These are phyloP conservation scores for Lithophane semibrunnea DNA, from an alignment of 2,888 invertebrate species.

Conservation along the genomic window DNA sequence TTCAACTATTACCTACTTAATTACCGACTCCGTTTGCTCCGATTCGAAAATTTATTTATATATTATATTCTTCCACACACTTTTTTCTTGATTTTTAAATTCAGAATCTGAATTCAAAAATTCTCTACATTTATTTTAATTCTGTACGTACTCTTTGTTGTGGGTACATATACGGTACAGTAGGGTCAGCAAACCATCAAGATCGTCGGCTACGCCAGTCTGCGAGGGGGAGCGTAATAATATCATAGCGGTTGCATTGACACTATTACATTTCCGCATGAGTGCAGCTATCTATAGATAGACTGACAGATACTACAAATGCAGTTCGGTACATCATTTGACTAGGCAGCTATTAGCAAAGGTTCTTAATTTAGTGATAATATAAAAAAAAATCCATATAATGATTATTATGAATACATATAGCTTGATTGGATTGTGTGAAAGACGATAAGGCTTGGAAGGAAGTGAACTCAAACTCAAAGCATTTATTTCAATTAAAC, in stretches of 20 bases:
- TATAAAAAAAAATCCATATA: too few relatives aligned
- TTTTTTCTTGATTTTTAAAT: background rate
- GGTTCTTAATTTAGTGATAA: background rate
- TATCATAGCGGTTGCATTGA: constrained; percentile 33
- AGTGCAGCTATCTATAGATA: constrained; percentile 8
- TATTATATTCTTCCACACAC: background rate
- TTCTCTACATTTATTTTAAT: too few relatives aligned
- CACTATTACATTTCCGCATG: constrained; percentile 45
- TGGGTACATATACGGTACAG: background rate
- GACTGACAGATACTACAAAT: background rate
- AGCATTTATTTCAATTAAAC: too few relatives aligned
- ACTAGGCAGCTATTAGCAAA: background rate
- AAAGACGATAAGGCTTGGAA: background rate
- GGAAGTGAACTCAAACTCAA: background rate
- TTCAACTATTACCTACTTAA: background rate
- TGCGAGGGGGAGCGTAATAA: constrained; percentile 36
- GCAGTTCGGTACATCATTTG: background rate
- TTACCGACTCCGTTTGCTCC: background rate
- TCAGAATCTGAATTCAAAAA: background rate
- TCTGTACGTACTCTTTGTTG: background rate
- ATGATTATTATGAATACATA: background rate
- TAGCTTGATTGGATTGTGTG: background rate
- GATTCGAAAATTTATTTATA: background rate
- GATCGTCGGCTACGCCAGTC: constrained; percentile 4
- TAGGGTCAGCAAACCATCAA: constrained; percentile 42